These are phyloP conservation scores for Dendrocincla fuliginosa DNA, from an alignment of 2,797 vertebrate genomes.

Conservation along the genomic window DNA sequence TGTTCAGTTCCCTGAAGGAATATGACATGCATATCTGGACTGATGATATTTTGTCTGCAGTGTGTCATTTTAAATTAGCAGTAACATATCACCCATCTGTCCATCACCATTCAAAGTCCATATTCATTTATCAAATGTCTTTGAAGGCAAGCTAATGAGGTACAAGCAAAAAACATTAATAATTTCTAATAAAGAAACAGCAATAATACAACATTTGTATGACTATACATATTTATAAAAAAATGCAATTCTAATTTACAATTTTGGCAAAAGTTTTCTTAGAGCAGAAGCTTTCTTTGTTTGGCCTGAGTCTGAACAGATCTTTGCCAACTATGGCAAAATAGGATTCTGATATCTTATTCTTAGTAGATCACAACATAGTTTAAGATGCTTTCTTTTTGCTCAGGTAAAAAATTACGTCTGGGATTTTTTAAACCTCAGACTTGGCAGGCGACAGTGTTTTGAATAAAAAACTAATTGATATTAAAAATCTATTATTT, in stretches of 20 bases:
- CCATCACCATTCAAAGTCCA: background rate
- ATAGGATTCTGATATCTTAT: conserved; percentile 18
- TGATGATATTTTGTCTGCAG: conserved; percentile 45
- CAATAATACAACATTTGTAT: background rate
- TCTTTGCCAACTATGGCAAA: conserved; percentile 59
- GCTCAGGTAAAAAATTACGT: background rate
- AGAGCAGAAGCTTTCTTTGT: conserved; percentile 25
- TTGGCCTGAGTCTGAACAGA: conserved; percentile 18
- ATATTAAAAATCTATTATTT: conserved; percentile 15
- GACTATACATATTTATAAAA: background rate
- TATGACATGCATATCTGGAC: conserved; percentile 14
- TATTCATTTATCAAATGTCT: background rate
- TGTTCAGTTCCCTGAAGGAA: conserved; percentile 23
- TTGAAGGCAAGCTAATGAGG: conserved; percentile 14
- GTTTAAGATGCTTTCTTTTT: background rate
- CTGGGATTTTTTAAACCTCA: conserved; percentile 7
- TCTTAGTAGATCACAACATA: conserved; percentile 26
- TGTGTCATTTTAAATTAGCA: conserved; percentile 22
- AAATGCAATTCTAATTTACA: background rate
- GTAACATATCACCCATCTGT: conserved; percentile 3
- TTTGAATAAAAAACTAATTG: background rate
- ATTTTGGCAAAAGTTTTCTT: background rate
- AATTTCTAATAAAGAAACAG: background rate
- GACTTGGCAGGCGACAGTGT: background rate
- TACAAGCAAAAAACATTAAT: background rate